phyloP scores from a whole-genome alignment of 2,113 vertebrate genomes.

The Scolopax mira region DNA sequence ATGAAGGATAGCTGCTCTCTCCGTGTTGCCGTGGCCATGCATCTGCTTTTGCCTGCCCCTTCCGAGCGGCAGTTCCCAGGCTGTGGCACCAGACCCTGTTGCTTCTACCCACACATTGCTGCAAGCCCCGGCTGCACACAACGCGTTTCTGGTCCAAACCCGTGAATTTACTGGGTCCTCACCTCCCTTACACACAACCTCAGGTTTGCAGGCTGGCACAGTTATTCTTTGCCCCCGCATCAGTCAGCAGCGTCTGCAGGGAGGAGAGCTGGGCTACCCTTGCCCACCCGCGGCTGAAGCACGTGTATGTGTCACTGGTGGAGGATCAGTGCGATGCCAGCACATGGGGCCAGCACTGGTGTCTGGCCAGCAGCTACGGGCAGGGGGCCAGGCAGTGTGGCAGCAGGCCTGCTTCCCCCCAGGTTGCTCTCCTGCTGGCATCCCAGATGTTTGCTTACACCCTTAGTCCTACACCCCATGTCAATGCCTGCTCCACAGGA shows the following conservation, averaged over 20 bases:
- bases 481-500: not conserved
- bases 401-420: not conserved
- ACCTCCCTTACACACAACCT: accelerated
- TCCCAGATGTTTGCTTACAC: not conserved
- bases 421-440: not conserved
- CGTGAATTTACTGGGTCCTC: not conserved
- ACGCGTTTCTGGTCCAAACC: not conserved
- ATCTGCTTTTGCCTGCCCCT: not conserved
- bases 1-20: not conserved
- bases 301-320: accelerated
- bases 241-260: not conserved
- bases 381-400: accelerated
- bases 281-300: accelerated
- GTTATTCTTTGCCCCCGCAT: not conserved
- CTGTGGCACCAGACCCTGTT: not conserved
- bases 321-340: accelerated
- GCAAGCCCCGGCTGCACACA: accelerated
- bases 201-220: not conserved
- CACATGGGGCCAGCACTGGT: accelerated
- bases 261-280: not conserved
- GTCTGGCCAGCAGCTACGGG: not conserved
- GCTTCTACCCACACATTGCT: not conserved
- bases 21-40: not conserved
- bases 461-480: not conserved
- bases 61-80: not conserved